Base-by-base conservation (phyloP, 2,113 vertebrate species). In the Clarias gariepinus region DNA sequence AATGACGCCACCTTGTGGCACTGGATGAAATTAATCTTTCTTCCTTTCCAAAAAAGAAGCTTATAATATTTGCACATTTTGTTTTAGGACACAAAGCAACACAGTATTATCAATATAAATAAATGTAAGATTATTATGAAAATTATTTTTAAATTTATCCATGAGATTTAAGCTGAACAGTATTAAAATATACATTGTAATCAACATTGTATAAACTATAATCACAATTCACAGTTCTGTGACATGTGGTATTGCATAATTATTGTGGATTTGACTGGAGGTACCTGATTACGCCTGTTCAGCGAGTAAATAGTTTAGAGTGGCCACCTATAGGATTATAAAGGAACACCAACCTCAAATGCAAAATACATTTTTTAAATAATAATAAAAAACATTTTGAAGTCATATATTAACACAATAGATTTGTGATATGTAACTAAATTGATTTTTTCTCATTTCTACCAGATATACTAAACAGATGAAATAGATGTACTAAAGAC, bases 1-100 rank as follows among this genome's bases (percentile, higher is more conserved):
- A 28, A 28, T 30, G 13, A 53, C 15, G 36, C 83, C 71, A 63
- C 36, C 57, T 85, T 77, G 57, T 85, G 83, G 71, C 18, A 74
- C 2, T 74, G 55, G 16, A 2, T 21, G 41, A 69, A 83, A 68
- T 69, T 64, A 5, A 63, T 73, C 33, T 76, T 1, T 53, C 12
- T 13, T 11, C 18, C 18, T 69, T 73, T 19, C 18, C 19, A 36
- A 33, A 21, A 16, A 73, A 73, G 18, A 73, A 41, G 1, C 6
- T 5, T 25, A 74, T 41, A 41, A 41, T 47, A 8, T 47, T 52
- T 52, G 5, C 4, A 52, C 21, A 76, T 52, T 16, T 15, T 4
- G 52, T 3, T 57, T 57, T 53, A 16, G 41, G 41, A 18, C 12
- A 77, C 12, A 77, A n/a, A 53, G 47, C 47, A 53, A 23, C n/a